These are phyloP conservation scores for Leptonema lineaticorne DNA, from an alignment of 1,140 invertebrate genomes.

Conservation along the genomic window DNA sequence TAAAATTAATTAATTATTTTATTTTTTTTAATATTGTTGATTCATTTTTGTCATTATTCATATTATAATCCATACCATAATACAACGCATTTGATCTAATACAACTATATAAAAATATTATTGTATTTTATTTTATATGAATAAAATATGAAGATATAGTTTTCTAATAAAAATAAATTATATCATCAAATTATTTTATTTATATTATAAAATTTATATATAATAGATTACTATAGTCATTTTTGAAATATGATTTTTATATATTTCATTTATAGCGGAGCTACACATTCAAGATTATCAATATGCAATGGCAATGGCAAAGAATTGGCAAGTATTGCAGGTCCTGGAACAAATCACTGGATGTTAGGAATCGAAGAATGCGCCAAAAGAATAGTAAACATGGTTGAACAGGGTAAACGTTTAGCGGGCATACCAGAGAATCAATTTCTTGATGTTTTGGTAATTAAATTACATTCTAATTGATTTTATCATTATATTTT, in stretches of 20 bases:
- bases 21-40: too few species aligned
- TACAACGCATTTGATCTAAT: too few species aligned
- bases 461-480: constrained; percentile 50
- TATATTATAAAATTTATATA: too few species aligned
- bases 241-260: too few species aligned
- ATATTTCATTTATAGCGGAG: constrained; percentile 67
- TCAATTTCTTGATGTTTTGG: constrained; percentile 68
- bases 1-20: too few species aligned
- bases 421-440: constrained; percentile 63
- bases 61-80: too few species aligned
- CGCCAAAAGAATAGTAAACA: constrained; percentile 67
- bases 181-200: too few species aligned
- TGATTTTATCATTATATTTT: neutral
- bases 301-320: constrained; percentile 72
- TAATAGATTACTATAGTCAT: neutral
- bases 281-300: constrained; percentile 76
- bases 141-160: too few species aligned
- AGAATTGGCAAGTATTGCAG: constrained; percentile 64
- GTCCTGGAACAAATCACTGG: constrained; percentile 82
- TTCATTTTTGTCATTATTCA: too few species aligned
- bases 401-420: constrained; percentile 72
- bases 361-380: constrained; percentile 80
- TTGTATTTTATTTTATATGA: too few species aligned
- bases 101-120: too few species aligned
- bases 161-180: too few species aligned